Evolutionary conservation across 2,888 invertebrate genomes (phyloP), one percentile per base, ranked within the genome.

Genomic region (Physocephala rufipes): DNA sequence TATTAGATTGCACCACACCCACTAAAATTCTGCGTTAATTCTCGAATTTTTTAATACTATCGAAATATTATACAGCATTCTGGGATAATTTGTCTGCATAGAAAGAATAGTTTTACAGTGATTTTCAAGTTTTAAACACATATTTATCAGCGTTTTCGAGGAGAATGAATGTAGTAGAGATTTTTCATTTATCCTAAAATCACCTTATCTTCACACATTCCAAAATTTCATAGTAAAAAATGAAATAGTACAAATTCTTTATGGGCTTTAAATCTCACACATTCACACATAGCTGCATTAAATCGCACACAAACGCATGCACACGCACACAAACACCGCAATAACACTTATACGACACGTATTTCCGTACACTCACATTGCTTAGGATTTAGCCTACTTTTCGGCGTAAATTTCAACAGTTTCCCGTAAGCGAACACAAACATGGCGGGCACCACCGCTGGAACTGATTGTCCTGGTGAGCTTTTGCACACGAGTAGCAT

Each of bases 371-470:
- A 15, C 59, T 59, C 59, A 62, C 43, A 62, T 26, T 55, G 55
- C 45, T 24, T 19, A 45, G 2, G 45, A 21, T 16, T 62, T 28
- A 67, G 67, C 49, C 66, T 51, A 26, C 4, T 62, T 28, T 43
- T 69, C 63, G 62, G 21, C 68, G 53, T 19, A 13, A 49, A 53
- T 55, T 61, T 64, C n/a, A 16, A 19, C 30, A 49, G 47, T 19
- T 61, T 61, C 63, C 71, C 71, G 71, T 61, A 43, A 55, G 55
- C 63, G 28, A 67, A 71, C 71, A 67, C 71, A 59, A 67, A 66
- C 71, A 62, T 63, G 51, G 58, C 63, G 71, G 67, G 67, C 63
- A 63, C 63, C 58, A 53, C 63, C 47, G 67, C 53, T 63, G 51
- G 49, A 71, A 71, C 71, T 71, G 67, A 71, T 47, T 28, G 24